Evolutionary conservation across 1,140 invertebrate genomes (phyloP), one percentile per base, ranked within the genome.

Genomic region (Brachionus manjavacas): DNA sequence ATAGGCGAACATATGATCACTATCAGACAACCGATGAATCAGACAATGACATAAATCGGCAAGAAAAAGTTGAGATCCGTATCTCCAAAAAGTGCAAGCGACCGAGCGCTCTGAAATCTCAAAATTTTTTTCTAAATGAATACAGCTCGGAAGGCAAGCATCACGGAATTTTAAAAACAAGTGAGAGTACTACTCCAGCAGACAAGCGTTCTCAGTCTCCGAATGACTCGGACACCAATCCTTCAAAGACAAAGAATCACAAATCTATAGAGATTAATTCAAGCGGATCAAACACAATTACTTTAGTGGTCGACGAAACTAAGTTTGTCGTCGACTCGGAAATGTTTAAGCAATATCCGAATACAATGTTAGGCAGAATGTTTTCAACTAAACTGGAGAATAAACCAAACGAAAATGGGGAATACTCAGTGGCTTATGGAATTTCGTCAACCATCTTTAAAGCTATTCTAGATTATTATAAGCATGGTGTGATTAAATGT

Each of bases 371-470:
- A 4, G 96, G 96, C 86, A 93, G 96, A 87, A 99, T 99, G 97
- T 98, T 98, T 88, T 95, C 94, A 88, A 95, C 95, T n/a, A 94
- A 95, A 60, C 91, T 97, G 74, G 95, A 98, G 86, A 88, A 94
- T 0, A 93, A 96, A 87, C 93, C 95, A 1, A 99, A 98, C 89
- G 96, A 98, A 85, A 91, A 95, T 11, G 96, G 97, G 2, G 98
- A 99, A 90, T 99, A 94, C 90, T 95, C 98, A 87, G 94, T 99
- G 16, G 96, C 96, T 16, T 97, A 99, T 85, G 98, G 97, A 0
- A 95, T 99, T 85, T 96, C 96, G 0, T 94, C 97, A 0, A 94
- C 94, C 49, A 94, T 98, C 2, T 99, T 99, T 88, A 91, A 96
- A 60, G 94, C 96, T 0, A 96, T 99, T 87, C 90, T 99, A 91